Conservation (phyloP, 2,797 vertebrate genomes). For the Squalus acanthias region DNA sequence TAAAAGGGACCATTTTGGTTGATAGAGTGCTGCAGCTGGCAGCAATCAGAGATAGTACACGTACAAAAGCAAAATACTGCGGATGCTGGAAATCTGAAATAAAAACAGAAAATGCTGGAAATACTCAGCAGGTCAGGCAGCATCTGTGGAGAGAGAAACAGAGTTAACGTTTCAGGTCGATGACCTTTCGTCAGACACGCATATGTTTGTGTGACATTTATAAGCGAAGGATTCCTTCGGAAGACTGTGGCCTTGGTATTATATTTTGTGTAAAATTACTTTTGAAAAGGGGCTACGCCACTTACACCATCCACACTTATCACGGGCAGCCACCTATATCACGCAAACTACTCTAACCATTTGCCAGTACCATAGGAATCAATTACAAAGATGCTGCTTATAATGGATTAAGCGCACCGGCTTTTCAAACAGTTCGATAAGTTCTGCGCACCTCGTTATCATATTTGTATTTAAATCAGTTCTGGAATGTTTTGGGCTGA, state of each 20-base stretch:
- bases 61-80: too few relatives aligned
- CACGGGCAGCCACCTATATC: neutral
- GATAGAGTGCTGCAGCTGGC: neutral
- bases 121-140: too few relatives aligned
- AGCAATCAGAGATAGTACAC: neutral
- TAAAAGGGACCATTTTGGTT: neutral
- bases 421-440: neutral
- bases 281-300: neutral
- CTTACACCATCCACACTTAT: neutral
- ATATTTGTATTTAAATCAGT: neutral
- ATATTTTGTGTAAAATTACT: neutral
- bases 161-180: too few relatives aligned
- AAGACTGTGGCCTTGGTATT: neutral
- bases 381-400: neutral
- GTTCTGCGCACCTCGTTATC: neutral
- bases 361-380: neutral
- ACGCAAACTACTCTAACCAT: neutral
- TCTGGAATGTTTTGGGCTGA: neutral
- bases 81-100: too few relatives aligned
- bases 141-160: too few relatives aligned
- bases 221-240: neutral
- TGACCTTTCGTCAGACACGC: too few relatives aligned
- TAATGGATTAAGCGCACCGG: too few relatives aligned
- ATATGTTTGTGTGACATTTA: conserved; percentile 40
- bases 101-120: too few relatives aligned